Evolutionary conservation across 2,888 invertebrate genomes (phyloP).

Genomic region (Prostheceraeus crozeri): DNA sequence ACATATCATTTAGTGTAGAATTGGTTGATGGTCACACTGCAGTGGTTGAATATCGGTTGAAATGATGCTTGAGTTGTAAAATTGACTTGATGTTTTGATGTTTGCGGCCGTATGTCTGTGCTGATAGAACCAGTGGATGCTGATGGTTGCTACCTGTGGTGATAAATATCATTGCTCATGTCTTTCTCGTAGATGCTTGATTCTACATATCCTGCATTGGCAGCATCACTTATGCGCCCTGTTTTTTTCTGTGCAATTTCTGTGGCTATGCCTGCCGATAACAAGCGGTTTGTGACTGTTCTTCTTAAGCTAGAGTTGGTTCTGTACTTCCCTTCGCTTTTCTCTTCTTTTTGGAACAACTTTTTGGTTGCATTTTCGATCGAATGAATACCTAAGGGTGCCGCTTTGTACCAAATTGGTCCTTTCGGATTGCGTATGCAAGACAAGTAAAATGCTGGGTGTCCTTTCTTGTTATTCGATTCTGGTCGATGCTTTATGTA

Average conservation of each 20-base stretch:
- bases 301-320: constrained; percentile 26
- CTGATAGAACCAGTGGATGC: no score
- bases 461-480: neutral
- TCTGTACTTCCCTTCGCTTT: no score
- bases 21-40: no score
- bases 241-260: constrained; percentile 29
- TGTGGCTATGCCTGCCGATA: constrained; percentile 25
- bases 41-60: no score
- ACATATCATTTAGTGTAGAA: no score
- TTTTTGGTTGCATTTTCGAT: constrained; percentile 30
- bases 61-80: no score
- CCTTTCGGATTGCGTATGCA: constrained; percentile 4
- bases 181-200: constrained; percentile 24
- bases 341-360: constrained; percentile 9
- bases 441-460: constrained; percentile 11
- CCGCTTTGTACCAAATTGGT: constrained; percentile 22
- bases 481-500: constrained; percentile 24
- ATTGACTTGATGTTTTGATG: no score
- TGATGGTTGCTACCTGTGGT: no score
- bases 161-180: no score
- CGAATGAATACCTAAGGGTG: constrained; percentile 15
- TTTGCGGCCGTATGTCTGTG: no score
- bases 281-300: constrained; percentile 11
- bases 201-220: constrained; percentile 21
- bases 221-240: constrained; percentile 23